Percentiles rank a stretch among this genome's conserved stretches.
Conservation (phyloP, 2,797 vertebrate genomes). For the Chelon auratus region DNA sequence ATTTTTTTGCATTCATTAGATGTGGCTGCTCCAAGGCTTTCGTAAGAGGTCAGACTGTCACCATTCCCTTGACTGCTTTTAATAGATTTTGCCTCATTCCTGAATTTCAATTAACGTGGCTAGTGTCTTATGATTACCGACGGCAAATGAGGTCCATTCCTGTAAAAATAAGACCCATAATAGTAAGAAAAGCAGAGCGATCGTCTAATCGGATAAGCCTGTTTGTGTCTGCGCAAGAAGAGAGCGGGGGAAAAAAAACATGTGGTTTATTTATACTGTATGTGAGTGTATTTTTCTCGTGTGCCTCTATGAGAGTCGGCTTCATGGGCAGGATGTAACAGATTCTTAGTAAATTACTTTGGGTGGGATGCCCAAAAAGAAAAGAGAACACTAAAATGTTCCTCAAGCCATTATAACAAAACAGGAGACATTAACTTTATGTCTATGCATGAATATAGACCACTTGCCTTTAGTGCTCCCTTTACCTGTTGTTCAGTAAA, state of each 20-base stretch:
- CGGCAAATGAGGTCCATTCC: not conserved
- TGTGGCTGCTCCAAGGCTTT: not conserved
- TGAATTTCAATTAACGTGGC: constrained; percentile 15
- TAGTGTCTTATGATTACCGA: constrained; percentile 2
- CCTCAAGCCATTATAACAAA: constrained; percentile 32
- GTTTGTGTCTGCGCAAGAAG: constrained; percentile 3
- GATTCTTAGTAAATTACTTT: constrained; percentile 22
- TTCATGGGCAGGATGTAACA: constrained; percentile 37
- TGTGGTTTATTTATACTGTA: constrained; percentile 23
- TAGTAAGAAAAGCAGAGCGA: constrained; percentile 11
- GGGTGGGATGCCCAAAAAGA: not conserved
- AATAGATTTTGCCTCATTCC: not conserved
- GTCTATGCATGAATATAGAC: constrained; percentile 48
- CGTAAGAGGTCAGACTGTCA: not conserved
- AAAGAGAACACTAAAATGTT: constrained; percentile 11
- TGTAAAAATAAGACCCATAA: constrained; percentile 18
- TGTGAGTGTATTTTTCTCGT: constrained; percentile 41
- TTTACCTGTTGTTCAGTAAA: constrained; percentile 26
- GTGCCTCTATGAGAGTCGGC: constrained; percentile 40
- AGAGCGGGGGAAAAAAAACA: not conserved
- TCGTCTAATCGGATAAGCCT: constrained; percentile 9
- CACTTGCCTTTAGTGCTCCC: constrained; percentile 31
- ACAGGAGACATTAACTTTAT: constrained; percentile 2
- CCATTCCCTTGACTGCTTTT: not conserved
- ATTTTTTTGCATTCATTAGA: not conserved